Evolutionary conservation across 1,140 invertebrate genomes (phyloP).

Genomic region (Caenorhabditis briggsae): DNA sequence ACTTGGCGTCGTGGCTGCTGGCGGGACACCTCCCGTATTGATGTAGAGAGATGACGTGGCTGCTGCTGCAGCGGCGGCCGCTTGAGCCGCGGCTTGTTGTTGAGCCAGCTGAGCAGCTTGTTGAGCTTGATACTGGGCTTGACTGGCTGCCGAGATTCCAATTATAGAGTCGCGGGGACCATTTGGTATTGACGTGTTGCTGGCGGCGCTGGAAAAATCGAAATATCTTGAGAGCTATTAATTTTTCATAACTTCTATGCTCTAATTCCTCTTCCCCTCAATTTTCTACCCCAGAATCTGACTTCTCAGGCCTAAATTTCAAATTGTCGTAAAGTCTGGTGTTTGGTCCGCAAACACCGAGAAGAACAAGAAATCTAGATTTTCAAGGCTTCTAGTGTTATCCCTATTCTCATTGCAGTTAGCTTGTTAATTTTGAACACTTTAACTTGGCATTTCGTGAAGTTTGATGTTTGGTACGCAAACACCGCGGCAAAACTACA

Average conservation of each 20-base stretch:
- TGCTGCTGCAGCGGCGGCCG: neutral
- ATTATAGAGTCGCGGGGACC: neutral
- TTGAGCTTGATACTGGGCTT: conserved; percentile 21
- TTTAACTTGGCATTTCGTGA: neutral
- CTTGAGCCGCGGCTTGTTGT: neutral
- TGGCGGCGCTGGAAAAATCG: neutral
- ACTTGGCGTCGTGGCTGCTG: neutral
- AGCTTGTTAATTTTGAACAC: neutral
- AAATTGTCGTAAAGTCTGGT: neutral
- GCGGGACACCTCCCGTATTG: neutral
- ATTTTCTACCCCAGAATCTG: neutral
- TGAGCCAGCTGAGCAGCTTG: neutral
- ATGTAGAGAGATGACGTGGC: conserved; percentile 17
- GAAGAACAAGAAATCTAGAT: neutral
- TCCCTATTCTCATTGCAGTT: neutral
- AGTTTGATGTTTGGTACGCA: neutral
- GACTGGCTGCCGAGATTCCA: conserved; percentile 14
- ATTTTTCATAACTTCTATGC: no score
- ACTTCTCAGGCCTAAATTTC: no score
- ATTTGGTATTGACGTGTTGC: neutral
- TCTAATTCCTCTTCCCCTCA: no score
- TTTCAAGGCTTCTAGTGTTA: neutral
- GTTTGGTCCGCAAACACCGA: neutral
- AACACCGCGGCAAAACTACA: neutral
- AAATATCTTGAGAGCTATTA: neutral